These are phyloP conservation scores for Cranoglanis bouderius DNA, from an alignment of 2,113 vertebrate species.

Conservation along the genomic window DNA sequence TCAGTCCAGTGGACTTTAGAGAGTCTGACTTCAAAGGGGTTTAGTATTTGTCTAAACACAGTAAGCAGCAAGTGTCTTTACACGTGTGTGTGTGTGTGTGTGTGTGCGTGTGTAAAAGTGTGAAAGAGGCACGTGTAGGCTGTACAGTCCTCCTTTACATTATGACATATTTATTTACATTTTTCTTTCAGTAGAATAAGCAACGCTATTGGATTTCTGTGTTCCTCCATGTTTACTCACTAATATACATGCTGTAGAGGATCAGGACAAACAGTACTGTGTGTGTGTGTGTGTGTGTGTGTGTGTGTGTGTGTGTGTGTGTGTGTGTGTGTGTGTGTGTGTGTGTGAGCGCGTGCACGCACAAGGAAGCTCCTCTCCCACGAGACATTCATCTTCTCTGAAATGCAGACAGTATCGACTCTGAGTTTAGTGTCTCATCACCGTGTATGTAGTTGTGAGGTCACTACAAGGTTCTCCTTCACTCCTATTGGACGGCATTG, in stretches of 20 bases:
- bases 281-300: not conserved
- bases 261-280: not conserved
- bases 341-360: not conserved
- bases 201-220: not conserved
- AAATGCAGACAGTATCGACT: constrained; percentile 45
- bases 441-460: constrained; percentile 38
- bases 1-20: not conserved
- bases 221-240: not conserved
- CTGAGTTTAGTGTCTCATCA: constrained; percentile 34
- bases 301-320: not conserved
- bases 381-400: constrained; percentile 10
- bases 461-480: constrained; percentile 19
- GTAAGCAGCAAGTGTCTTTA: constrained; percentile 2
- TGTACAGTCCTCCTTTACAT: no score
- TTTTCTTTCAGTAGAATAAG: not conserved
- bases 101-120: constrained; percentile 3
- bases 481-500: constrained; percentile 29
- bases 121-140: not conserved
- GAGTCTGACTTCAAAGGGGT: not conserved
- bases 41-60: constrained; percentile 1
- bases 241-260: constrained; percentile 15
- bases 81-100: constrained; percentile 18
- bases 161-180: no score
- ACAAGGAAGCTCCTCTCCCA: constrained; percentile 7
- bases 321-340: not conserved